phyloP scores from a whole-genome alignment of 2,888 invertebrate genomes.

The Papilio gigon region DNA sequence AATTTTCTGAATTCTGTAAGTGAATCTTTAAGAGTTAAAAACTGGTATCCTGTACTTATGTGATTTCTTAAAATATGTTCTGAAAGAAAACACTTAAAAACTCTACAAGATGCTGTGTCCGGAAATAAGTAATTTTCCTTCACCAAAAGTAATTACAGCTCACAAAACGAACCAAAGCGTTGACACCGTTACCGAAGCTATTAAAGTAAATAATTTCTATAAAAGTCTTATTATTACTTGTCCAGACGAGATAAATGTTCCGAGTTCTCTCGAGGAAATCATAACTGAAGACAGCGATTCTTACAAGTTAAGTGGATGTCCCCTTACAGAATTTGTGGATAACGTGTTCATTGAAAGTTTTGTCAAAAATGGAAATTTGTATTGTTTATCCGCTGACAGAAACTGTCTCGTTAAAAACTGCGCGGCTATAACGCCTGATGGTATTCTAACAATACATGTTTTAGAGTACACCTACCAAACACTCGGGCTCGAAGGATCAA shows the following conservation, averaged over 20 bases:
- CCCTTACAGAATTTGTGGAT: constrained; percentile 63
- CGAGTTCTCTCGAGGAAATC: constrained; percentile 58
- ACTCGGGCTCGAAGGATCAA: constrained; percentile 70
- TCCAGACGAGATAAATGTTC: constrained; percentile 68
- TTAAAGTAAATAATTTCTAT: constrained; percentile 68
- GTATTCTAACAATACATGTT: constrained; percentile 63
- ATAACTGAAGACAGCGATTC: constrained; percentile 67
- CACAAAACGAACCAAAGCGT: constrained; percentile 54
- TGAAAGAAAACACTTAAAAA: neutral
- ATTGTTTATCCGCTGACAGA: constrained; percentile 61
- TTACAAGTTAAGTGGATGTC: constrained; percentile 61
- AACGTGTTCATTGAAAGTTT: constrained; percentile 67
- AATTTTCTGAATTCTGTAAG: too few relatives aligned
- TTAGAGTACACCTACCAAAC: constrained; percentile 67
- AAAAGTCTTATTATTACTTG: constrained; percentile 69
- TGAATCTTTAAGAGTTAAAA: too few relatives aligned
- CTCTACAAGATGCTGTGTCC: constrained; percentile 65
- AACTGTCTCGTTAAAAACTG: constrained; percentile 70
- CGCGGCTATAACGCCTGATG: constrained; percentile 68
- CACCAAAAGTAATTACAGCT: constrained; percentile 63
- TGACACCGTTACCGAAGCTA: constrained; percentile 50
- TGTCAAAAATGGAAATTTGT: constrained; percentile 63
- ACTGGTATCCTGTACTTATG: too few relatives aligned
- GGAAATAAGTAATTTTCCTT: constrained; percentile 68
- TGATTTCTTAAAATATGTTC: too few relatives aligned